Evolutionary conservation across 2,888 invertebrate genomes (phyloP).

Genomic region (Hoplodrina ambigua): DNA sequence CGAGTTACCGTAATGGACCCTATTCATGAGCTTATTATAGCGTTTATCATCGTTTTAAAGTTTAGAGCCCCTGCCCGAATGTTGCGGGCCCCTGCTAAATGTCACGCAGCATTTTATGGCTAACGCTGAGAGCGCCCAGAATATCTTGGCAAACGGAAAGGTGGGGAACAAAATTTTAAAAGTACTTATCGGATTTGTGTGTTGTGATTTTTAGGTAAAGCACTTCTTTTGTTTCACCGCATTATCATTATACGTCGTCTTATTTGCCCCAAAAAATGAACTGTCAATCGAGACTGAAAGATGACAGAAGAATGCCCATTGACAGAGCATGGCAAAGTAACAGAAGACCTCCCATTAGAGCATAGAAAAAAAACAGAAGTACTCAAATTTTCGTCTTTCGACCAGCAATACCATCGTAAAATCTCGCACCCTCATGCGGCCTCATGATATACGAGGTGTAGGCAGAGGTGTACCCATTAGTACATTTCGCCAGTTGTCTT

Average conservation of each 20-base stretch:
- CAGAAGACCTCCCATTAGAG: no score
- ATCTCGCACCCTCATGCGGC: neutral
- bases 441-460: no score
- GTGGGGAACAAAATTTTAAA: neutral
- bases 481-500: no score
- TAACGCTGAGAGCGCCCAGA: conserved; percentile 4
- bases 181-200: neutral
- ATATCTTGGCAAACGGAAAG: conserved; percentile 21
- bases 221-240: neutral
- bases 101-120: conserved; percentile 54
- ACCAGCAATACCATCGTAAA: neutral
- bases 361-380: no score
- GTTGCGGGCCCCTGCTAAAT: conserved; percentile 48
- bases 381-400: no score
- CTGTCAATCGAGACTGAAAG: neutral
- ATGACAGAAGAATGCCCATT: no score
- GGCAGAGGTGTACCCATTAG: no score
- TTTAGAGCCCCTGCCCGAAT: conserved; percentile 54
- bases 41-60: conserved; percentile 70
- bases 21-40: conserved; percentile 67
- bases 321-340: no score
- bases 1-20: conserved; percentile 71
- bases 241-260: neutral
- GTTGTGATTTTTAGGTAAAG: neutral
- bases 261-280: neutral